Base-by-base conservation (phyloP, 2,797 vertebrate species). In the Falco berigora region DNA sequence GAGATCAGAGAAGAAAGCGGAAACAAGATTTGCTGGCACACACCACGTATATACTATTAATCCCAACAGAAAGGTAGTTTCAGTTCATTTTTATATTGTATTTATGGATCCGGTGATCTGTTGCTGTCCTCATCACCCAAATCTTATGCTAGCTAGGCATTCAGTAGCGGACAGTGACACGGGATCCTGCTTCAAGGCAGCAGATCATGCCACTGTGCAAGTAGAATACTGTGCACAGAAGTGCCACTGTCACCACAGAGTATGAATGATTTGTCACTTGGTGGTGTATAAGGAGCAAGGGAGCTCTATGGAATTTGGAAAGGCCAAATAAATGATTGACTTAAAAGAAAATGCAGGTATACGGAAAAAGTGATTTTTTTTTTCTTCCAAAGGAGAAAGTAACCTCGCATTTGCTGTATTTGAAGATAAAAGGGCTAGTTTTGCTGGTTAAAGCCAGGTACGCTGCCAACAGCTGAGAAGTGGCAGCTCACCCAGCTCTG, bases 381-480 rank as follows among this genome's bases (percentile, higher is more conserved):
- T 80, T 34, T 52, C 36, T 62, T 86, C 62, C 58, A n/a, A 68
- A 88, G 53, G 64, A 81, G 46, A 80, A 3, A 38, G 10, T 47
- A 85, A 74, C 75, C 56, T 69, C 67, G 28, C 21, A 56, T 76
- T 53, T 86, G 42, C 77, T 82, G 58, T 74, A 34, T 5, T 71
- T 75, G 38, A 77, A 93, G 86, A 77, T 75, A 66, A 95, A 92
- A 83, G 50, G 67, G 46, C 27, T 82, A 28, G 22, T 56, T 84
- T 84, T 66, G 38, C 36, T 59, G 28, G 71, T 64, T 85, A 77
- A 80, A 85, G 47, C 23, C 83, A 86, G 93, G 92, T 93, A 84
- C 13, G 1, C 23, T 77, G 92, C 94, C 95, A 90, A 4, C 67
- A 72, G 25, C 72, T 52, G 79, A 66, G 72, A 59, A 64, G 25